phyloP scores from a whole-genome alignment of 2,113 vertebrate genomes.

The Malurus alboscapulatus region DNA sequence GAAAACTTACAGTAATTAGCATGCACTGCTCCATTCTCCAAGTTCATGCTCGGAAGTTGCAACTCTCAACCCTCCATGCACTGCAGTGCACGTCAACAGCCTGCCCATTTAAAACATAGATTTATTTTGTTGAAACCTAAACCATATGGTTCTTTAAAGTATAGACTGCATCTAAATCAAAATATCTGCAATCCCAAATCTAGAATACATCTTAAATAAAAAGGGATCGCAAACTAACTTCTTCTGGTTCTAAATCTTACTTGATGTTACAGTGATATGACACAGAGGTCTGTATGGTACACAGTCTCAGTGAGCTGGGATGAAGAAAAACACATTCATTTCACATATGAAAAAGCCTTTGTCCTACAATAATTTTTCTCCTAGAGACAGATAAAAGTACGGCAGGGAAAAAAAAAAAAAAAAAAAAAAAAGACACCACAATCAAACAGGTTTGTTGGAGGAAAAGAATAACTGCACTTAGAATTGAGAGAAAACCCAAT shows the following conservation, averaged over 20 bases:
- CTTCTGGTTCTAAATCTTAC: not conserved
- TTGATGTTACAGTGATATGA: not conserved
- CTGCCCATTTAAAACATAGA: not conserved
- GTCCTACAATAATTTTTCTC: not conserved
- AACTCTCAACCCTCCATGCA: not conserved
- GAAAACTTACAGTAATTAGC: not conserved
- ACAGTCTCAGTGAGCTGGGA: not conserved
- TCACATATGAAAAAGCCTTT: not conserved
- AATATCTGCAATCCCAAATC: not conserved
- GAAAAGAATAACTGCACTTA: not conserved
- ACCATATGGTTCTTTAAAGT: not conserved
- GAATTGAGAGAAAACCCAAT: not conserved
- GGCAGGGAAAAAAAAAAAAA: fast-evolving
- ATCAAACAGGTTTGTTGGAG: not conserved
- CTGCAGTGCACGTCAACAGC: not conserved
- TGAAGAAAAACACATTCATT: not conserved
- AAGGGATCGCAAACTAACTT: not conserved
- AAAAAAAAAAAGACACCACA: not conserved
- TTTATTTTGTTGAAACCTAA: not conserved
- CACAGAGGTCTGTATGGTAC: too few species aligned
- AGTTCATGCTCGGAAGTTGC: not conserved
- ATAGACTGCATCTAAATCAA: not conserved
- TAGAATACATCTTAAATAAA: not conserved
- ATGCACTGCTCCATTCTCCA: not conserved
- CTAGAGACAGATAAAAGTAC: not conserved